phyloP scores from a whole-genome alignment of 2,888 invertebrate species.

The Falcaria lacertinaria region DNA sequence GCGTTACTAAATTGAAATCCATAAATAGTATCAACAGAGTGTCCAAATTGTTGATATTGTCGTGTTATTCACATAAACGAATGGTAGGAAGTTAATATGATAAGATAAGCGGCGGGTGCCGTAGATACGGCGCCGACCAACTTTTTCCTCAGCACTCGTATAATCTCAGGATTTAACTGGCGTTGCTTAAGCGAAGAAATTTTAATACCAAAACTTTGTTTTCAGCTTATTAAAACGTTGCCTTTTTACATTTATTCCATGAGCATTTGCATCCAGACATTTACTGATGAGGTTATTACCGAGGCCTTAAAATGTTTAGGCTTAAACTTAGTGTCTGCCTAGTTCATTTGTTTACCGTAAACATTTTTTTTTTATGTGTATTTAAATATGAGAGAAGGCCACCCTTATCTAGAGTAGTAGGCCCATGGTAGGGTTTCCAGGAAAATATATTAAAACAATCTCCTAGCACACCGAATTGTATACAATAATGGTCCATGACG shows the following conservation, averaged over 20 bases:
- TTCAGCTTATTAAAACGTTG: constrained; percentile 43
- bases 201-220: constrained; percentile 47
- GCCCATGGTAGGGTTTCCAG: too few species aligned
- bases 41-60: too few species aligned
- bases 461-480: not conserved
- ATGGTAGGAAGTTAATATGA: not conserved
- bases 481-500: not conserved
- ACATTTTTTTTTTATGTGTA: too few species aligned
- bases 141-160: constrained; percentile 37
- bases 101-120: constrained; percentile 12
- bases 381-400: too few species aligned
- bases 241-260: constrained; percentile 21
- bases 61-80: too few species aligned
- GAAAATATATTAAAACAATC: too few species aligned
- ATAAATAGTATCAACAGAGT: too few species aligned
- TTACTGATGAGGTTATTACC: constrained; percentile 23
- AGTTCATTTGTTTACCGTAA: too few species aligned
- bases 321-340: too few species aligned
- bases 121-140: constrained; percentile 17
- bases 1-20: too few species aligned
- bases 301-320: constrained; percentile 15
- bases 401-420: too few species aligned
- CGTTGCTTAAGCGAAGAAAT: constrained; percentile 38
- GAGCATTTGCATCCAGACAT: constrained; percentile 25
- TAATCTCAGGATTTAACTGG: constrained; percentile 48